Base-by-base conservation (phyloP, 2,888 invertebrate genomes). In the Apomyelois bistriatella region DNA sequence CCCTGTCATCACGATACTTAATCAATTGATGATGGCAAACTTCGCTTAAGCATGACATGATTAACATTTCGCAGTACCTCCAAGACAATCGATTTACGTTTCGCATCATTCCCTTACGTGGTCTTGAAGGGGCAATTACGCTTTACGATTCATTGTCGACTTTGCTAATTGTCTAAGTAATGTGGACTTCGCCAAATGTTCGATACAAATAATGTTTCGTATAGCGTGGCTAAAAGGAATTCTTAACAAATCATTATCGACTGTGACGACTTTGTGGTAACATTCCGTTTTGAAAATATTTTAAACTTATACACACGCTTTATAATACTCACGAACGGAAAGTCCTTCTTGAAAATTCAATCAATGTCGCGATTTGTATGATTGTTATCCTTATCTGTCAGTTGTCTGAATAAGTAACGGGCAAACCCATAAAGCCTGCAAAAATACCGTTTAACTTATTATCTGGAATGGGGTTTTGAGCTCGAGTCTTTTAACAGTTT, bases 71-170 rank as follows among this genome's bases (percentile, higher is more conserved):
- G 82, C 77, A 76, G 70, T 74, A 72, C 69, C 58, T 60, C 58
- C 61, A 22, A 59, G 58, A 55, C 58, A 57, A 56, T 67, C 62
- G 58, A 71, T 80, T 76, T 70, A 71, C 70, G 67, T 73, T 75
- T 73, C 74, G 74, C 79, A 78, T 79, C 75, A 76, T 72, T 63
- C 71, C 87, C 79, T 82, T 81, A 74, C 55, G 60, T 57, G 79
- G 72, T 66, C 64, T 77, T 84, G 80, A 83, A 82, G 71, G 61
- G 82, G 76, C 74, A 81, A 73, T 89, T 72, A 85, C 65, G 57
- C 70, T 82, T 88, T 81, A 89, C 86, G 89, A 85, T 82, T 16
- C 79, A 88, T 90, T 90, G 89, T 89, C 56, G 62, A 64, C 59
- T 74, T 78, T 53, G 74, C 79, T 82, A 85, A 82, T 79, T 75